Evolutionary conservation across 2,888 invertebrate species (phyloP).

Genomic region (Drosophila trichaetosa): DNA sequence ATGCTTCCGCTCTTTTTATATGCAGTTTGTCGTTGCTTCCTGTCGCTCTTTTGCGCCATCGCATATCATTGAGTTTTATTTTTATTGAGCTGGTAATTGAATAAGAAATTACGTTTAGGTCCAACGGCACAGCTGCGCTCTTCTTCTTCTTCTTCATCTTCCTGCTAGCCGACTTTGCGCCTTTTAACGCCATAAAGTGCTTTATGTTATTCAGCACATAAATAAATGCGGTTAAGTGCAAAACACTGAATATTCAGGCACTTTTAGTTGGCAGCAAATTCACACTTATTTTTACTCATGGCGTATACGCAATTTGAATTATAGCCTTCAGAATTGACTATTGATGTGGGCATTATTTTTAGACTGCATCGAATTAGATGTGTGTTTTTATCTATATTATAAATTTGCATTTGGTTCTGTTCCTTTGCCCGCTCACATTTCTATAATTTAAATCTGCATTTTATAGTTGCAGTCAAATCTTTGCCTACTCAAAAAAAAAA

Average conservation of each 20-base stretch:
- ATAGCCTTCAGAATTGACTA: conserved; percentile 31
- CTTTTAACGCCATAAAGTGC: conserved; percentile 62
- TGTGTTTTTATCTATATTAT: neutral
- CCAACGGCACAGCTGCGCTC: conserved; percentile 34
- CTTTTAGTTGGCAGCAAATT: conserved; percentile 42
- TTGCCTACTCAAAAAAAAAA: neutral
- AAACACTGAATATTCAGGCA: conserved; percentile 17
- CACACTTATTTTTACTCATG: conserved; percentile 53
- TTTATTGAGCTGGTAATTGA: conserved; percentile 77
- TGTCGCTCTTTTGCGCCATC: conserved; percentile 54
- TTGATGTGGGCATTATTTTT: conserved; percentile 33
- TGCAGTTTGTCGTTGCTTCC: conserved; percentile 12
- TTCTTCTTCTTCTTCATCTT: neutral
- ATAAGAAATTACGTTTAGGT: conserved; percentile 72
- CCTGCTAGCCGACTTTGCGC: conserved; percentile 45
- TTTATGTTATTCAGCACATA: conserved; percentile 55
- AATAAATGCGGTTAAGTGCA: conserved; percentile 39
- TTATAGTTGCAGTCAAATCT: neutral
- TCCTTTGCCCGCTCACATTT: neutral
- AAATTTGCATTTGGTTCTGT: neutral
- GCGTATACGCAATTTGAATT: conserved; percentile 52
- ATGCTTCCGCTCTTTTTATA: conserved; percentile 1
- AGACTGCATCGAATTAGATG: neutral
- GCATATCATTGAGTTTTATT: conserved; percentile 73
- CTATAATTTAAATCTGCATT: too few relatives aligned